Conservation (phyloP, 2,797 vertebrate genomes). For the Erpetoichthys calabaricus region DNA sequence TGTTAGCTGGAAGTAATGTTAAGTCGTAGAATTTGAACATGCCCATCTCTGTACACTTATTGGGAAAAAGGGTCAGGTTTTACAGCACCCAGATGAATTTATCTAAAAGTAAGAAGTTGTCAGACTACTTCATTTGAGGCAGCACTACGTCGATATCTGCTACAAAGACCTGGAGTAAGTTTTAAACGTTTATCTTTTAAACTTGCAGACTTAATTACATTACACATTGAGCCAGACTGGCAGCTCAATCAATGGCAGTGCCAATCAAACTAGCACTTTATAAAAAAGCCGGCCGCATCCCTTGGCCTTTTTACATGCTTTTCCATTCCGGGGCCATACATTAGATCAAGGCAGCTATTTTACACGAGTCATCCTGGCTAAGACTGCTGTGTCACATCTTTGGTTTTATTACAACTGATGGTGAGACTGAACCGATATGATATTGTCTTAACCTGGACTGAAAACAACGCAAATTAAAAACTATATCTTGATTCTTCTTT, state of each 20-base stretch:
- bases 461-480: no score
- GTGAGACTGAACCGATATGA: no score
- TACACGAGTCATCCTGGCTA: no score
- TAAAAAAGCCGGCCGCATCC: not conserved
- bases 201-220: not conserved
- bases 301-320: not conserved
- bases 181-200: slow-evolving; percentile 3
- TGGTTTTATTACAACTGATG: no score
- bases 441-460: no score
- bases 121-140: not conserved
- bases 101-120: not conserved
- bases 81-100: no score
- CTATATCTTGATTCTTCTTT: no score
- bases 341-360: not conserved
- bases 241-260: not conserved
- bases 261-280: not conserved
- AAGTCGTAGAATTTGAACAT: no score
- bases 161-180: slow-evolving; percentile 3
- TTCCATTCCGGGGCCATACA: not conserved
- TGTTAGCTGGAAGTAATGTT: no score
- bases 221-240: not conserved
- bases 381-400: no score
- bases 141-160: not conserved
- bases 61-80: no score
- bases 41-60: no score